Conservation (phyloP, 2,113 vertebrate species). For the Cyphomyrus plagiostoma region DNA sequence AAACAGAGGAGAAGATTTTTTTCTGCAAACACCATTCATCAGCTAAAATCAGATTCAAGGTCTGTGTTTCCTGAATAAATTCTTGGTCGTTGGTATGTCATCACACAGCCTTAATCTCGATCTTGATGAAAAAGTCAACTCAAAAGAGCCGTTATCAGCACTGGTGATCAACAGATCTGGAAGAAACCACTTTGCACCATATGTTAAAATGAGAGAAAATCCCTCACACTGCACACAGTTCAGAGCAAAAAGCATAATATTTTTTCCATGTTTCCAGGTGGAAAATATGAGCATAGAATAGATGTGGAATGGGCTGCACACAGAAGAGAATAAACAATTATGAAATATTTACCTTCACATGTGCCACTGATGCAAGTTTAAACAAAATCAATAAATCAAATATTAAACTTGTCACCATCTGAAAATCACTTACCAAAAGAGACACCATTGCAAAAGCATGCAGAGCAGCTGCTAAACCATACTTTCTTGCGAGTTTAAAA, state of each 20-base stretch:
- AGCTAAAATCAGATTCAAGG: not conserved
- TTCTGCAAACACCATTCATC: not conserved
- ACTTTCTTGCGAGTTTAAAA: not conserved
- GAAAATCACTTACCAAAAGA: not conserved
- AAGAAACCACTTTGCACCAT: not conserved
- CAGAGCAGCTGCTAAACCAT: not conserved
- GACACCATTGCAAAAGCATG: not conserved
- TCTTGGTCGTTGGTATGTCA: not conserved
- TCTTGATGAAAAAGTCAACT: not conserved
- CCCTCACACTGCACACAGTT: not conserved
- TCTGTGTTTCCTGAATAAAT: not conserved
- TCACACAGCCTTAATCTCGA: not conserved
- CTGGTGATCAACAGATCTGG: not conserved
- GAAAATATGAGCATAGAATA: not conserved
- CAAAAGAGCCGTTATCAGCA: not conserved
- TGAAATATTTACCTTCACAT: slow-evolving; percentile 14
- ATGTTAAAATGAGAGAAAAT: not conserved
- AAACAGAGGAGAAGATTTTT: not conserved
- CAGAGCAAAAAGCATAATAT: not conserved
- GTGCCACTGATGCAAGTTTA: slow-evolving; percentile 17
- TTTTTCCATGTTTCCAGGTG: not conserved
- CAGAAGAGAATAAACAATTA: not conserved
- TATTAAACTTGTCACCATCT: not conserved
- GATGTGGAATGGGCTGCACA: no score
- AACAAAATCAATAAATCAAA: slow-evolving; percentile 9